phyloP scores from a whole-genome alignment of 2,113 vertebrate genomes.

The Caranx ignobilis region DNA sequence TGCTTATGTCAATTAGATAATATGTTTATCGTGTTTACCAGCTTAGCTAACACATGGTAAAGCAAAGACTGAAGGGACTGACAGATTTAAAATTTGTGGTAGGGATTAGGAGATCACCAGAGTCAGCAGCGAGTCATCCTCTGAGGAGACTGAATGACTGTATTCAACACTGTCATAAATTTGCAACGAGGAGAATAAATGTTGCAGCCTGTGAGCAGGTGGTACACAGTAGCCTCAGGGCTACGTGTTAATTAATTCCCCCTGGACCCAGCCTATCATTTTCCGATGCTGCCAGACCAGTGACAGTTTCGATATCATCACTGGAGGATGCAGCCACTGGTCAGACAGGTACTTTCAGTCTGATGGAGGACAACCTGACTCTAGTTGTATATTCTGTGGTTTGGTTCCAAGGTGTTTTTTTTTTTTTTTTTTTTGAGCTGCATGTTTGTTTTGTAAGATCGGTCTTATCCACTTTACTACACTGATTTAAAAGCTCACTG shows the following conservation, averaged over 20 bases:
- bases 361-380: neutral
- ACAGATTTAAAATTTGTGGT: neutral
- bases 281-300: neutral
- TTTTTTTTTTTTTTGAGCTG: neutral
- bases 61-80: neutral
- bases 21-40: neutral
- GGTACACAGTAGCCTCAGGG: neutral
- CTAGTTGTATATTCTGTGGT: neutral
- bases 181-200: neutral
- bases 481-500: conserved; percentile 22
- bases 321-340: neutral
- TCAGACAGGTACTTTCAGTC: neutral
- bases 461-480: conserved; percentile 7
- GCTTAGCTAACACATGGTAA: neutral
- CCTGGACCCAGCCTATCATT: neutral
- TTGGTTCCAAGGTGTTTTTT: neutral
- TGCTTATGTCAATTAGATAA: neutral
- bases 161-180: no score
- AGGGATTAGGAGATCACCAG: neutral
- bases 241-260: neutral
- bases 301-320: neutral
- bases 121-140: neutral
- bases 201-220: neutral
- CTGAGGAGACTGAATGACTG: neutral
- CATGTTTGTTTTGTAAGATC: conserved; percentile 19